These are phyloP conservation scores for Aurelia aurita DNA, from an alignment of 30 jellyfish, hydroid and myxozoan genomes.

Conservation along the genomic window DNA sequence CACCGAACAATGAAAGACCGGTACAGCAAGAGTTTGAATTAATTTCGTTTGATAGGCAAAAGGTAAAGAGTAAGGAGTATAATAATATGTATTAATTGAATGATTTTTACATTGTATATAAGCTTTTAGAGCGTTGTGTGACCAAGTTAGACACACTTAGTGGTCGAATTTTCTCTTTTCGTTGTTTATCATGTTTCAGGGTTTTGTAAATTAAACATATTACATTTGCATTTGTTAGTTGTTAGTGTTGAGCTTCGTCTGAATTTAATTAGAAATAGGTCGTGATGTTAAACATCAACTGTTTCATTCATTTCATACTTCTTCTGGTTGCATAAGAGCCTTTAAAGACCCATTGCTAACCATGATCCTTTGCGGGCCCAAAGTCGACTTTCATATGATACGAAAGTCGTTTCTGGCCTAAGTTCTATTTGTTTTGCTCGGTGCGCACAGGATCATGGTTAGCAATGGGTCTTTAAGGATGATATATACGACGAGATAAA, in stretches of 20 bases:
- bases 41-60: background rate
- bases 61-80: background rate
- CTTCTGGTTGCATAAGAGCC: too few relatives aligned
- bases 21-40: too few relatives aligned
- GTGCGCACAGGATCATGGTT: too few relatives aligned
- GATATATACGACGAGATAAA: too few relatives aligned
- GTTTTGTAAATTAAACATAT: slow-evolving; percentile 38
- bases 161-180: slow-evolving; percentile 14
- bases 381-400: too few relatives aligned
- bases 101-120: slow-evolving; percentile 46
- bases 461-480: too few relatives aligned
- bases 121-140: slow-evolving; percentile 42
- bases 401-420: too few relatives aligned
- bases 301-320: too few relatives aligned
- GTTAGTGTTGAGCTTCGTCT: slow-evolving; percentile 7
- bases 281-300: background rate
- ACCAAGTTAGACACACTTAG: background rate
- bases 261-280: slow-evolving; percentile 10
- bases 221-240: slow-evolving; percentile 33
- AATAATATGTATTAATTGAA: slow-evolving; percentile 19
- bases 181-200: slow-evolving; percentile 22
- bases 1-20: too few relatives aligned
- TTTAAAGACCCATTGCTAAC: too few relatives aligned
- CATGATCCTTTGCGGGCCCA: too few relatives aligned
- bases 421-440: too few relatives aligned